phyloP scores from a whole-genome alignment of 2,888 invertebrate genomes.

The Cataglyphis livida region DNA sequence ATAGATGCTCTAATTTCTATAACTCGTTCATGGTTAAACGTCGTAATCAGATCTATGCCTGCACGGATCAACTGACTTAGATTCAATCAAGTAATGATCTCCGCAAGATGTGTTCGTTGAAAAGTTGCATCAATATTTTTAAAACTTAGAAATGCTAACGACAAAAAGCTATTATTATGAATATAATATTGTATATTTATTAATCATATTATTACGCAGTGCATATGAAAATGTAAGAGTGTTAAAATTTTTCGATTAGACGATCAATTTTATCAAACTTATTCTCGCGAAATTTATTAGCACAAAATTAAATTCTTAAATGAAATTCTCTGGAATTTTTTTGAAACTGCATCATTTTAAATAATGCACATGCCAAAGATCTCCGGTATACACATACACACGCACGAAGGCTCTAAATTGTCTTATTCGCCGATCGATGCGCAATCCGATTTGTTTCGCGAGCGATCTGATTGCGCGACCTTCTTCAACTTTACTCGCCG shows the following conservation, averaged over 20 bases:
- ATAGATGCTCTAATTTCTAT: not conserved
- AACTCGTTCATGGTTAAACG: not conserved
- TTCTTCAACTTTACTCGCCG: slow-evolving; percentile 42
- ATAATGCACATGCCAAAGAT: slow-evolving; percentile 17
- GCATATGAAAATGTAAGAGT: not conserved
- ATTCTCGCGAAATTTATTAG: not conserved
- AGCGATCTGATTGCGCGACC: slow-evolving; percentile 55
- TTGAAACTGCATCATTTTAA: slow-evolving; percentile 46
- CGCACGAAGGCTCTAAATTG: slow-evolving; percentile 38
- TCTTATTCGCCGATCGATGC: slow-evolving; percentile 50
- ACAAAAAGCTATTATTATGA: slow-evolving; percentile 10
- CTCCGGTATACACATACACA: not conserved
- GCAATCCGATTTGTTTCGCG: slow-evolving; percentile 58
- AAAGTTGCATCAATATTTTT: slow-evolving; percentile 13
- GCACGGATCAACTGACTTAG: not conserved
- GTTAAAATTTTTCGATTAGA: not conserved
- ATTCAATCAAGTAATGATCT: slow-evolving; percentile 1
- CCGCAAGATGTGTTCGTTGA: not conserved
- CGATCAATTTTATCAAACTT: not conserved
- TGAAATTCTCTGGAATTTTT: not conserved
- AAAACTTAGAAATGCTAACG: not conserved
- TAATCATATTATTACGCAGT: not conserved
- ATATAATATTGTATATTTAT: not conserved
- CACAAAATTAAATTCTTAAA: slow-evolving; percentile 1
- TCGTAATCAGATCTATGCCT: slow-evolving; percentile 15